phyloP scores from a whole-genome alignment of 2,113 vertebrate species.

The Syngnathus scovelli region DNA sequence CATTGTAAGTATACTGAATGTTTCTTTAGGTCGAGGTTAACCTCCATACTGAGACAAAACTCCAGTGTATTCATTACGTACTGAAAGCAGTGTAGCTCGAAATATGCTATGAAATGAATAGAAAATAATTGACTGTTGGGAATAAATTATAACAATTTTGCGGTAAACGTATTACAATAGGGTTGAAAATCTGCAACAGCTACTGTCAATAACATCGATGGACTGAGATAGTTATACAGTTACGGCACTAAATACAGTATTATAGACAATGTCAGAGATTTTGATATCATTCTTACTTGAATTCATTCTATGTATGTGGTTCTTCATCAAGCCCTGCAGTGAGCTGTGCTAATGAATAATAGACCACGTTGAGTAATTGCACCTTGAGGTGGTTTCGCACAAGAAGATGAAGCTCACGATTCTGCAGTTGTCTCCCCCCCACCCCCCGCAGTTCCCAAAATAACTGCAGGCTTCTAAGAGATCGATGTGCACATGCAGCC shows the following conservation, averaged over 20 bases:
- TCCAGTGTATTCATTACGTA: too few species aligned
- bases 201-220: too few species aligned
- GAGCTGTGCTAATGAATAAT: background rate
- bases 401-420: slow-evolving; percentile 24
- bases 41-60: too few species aligned
- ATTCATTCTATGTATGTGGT: background rate
- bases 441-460: slow-evolving; percentile 30
- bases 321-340: background rate
- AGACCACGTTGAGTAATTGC: slow-evolving; percentile 13
- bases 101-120: too few species aligned
- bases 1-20: too few species aligned
- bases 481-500: slow-evolving; percentile 19
- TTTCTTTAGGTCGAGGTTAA: too few species aligned
- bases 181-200: too few species aligned
- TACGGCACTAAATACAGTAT: background rate
- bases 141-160: too few species aligned
- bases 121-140: too few species aligned
- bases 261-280: background rate
- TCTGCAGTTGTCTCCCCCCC: slow-evolving; percentile 18
- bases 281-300: background rate
- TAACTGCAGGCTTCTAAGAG: slow-evolving; percentile 26
- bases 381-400: slow-evolving; percentile 6
- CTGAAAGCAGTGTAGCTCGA: too few species aligned
- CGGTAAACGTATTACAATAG: too few species aligned
- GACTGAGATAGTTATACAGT: too few species aligned